Evolutionary conservation across 2,888 invertebrate species (phyloP), one percentile per base, ranked within the genome.

Genomic region (Dryadula phaetusa): DNA sequence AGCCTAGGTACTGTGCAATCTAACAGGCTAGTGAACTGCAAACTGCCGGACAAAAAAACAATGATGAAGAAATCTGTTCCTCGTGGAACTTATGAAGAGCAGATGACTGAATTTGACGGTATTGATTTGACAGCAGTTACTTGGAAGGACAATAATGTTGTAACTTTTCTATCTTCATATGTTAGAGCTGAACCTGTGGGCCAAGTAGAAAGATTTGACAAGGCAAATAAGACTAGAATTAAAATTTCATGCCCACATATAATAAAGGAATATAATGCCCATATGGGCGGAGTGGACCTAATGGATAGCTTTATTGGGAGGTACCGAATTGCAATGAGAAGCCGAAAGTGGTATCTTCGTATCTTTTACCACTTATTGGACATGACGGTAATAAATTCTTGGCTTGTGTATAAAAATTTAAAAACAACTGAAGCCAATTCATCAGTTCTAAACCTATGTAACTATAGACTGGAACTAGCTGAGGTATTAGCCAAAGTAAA

Each of bases 251-350:
- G 72, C 53, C 70, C 77, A 63, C 64, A 74, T 49, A 70, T 79
- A 44, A 72, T 81, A 69, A 72, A 75, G 25, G 76, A 79, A 62
- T 84, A 84, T 70, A 85, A 83, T 75, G 71, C 70, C 60, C 77
- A 81, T 60, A 85, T 83, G 82, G 82, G 81, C n/a, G 80, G 82
- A 28, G 80, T 81, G 3, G 82, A 82, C 49, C 72, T 81, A 0
- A 72, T 79, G 75, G 78, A 81, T 46, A 76, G 70, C 64, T 75
- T 72, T 70, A 61, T 77, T 28, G 74, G 78, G 3, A 74, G 80
- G 67, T 77, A 79, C 52, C 68, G 70, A 5, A 81, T 80, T 20
- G 28, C 58, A 71, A 66, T 74, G 56, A 75, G 71, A 44, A 72
- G 70, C 40, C 72, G 73, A 71, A 78, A 79, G 58, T 78, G 77